Evolutionary conservation across 2,888 invertebrate genomes (phyloP), one percentile per base, ranked within the genome.

Genomic region (Leucoptera coffeella): DNA sequence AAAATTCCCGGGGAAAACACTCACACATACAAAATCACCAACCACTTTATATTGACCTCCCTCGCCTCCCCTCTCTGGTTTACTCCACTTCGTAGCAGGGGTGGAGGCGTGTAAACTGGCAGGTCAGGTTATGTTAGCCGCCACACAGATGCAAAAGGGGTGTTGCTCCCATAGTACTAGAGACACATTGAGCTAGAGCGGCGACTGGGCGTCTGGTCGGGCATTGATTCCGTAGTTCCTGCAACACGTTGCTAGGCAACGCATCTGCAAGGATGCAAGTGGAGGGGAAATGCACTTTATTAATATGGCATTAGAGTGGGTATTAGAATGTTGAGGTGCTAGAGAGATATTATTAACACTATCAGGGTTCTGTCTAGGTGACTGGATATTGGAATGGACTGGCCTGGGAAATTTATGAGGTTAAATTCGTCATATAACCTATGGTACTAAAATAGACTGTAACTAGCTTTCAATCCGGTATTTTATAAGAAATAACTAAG

Each of bases 141-240:
- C 32, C 49, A 37, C 60, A 56, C 56, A 59, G 55, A 30, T 24
- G 20, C 32, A 35, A 29, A 29, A 31, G 32, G 52, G 52, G 50
- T 58, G 26, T 22, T 23, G 22, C 23, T 51, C 46, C 57, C 65
- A 62, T 69, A 69, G 69, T 69, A 67, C 69, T 69, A 69, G 62
- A 67, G 62, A 69, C 69, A 69, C 69, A 67, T 69, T 69, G 69
- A 67, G 67, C 69, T 62, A 67, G 53, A 64, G 47, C 47, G 43
- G 45, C 33, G 35, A n/a, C n/a, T n/a, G n/a, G n/a, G 40, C 40
- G 33, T 36, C 43, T 50, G 61, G 67, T 69, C 69, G 67, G 64
- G 62, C 61, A 69, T 69, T 61, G 69, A 69, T 67, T 69, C 57
- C 64, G 67, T 67, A 67, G 69, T 64, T 67, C 69, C 67, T 67